Conservation (phyloP, 2,113 vertebrate genomes). For the Telmatochromis sp. region DNA sequence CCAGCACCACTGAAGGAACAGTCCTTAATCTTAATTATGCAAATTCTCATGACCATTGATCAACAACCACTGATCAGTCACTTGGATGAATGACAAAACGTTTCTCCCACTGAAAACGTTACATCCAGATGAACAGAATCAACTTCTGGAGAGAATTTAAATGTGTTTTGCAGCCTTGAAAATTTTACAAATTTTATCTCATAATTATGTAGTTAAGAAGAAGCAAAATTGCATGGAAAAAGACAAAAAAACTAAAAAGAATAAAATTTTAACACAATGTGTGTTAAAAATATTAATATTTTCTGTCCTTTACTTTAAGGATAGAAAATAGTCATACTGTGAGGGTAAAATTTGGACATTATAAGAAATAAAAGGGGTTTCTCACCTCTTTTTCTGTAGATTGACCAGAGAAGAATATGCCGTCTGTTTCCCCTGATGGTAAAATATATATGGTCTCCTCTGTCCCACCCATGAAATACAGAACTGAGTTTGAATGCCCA, state of each 20-base stretch:
- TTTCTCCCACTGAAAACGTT: background rate
- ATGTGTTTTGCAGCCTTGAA: accelerated
- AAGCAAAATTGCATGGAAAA: accelerated
- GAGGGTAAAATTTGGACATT: background rate
- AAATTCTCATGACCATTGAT: background rate
- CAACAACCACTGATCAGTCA: background rate
- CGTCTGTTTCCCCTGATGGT: background rate
- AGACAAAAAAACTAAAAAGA: background rate
- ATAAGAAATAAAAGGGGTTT: background rate
- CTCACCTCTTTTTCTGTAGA: background rate
- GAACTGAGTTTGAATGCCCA: background rate
- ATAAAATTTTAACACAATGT: background rate
- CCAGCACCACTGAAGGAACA: background rate
- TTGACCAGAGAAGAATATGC: background rate
- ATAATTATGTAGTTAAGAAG: background rate
- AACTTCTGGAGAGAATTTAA: background rate
- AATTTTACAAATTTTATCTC: background rate
- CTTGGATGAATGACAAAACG: background rate
- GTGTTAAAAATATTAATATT: background rate
- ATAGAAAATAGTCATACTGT: accelerated
- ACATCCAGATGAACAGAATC: background rate
- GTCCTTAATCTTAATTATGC: background rate
- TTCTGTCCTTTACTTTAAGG: background rate
- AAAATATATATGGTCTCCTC: background rate
- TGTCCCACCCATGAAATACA: background rate